Base-by-base conservation (phyloP, 2,888 invertebrate species). In the Noctua fimbriata region DNA sequence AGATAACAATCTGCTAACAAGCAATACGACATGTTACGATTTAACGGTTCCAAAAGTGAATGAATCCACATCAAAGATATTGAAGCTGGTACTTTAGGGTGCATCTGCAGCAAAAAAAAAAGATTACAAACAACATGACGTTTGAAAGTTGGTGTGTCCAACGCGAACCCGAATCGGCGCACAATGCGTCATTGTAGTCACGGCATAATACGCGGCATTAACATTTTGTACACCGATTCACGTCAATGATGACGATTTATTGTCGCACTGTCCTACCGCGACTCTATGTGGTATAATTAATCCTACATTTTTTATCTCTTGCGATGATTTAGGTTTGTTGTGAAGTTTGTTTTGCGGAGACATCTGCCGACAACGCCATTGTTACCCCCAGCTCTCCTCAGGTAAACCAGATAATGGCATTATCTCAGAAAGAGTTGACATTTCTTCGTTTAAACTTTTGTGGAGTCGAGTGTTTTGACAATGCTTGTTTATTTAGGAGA, bases 211-310 rank as follows among this genome's bases (percentile, higher is more conserved):
- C 94, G 92, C 94, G 92, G 96, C 93, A 96, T 96, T 96, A 96
- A 95, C 95, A 95, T 96, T 95, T 95, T 94, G 95, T 95, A 95
- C 95, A 93, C 92, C 94, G 94, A 94, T 95, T 94, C 95, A 95
- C 93, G 96, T 96, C 96, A 95, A 94, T 96, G 95, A 96, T 95
- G 95, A 96, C 95, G 93, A 97, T 96, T 96, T 96, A 97, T 96
- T 95, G 95, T 95, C 93, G 91, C 91, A 89, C 92, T 83, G 83
- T 83, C 70, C 65, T 78, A 91, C 92, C 91, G 90, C 91, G 91
- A 88, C 92, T 93, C 92, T 93, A 92, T 94, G 92, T 91, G 89
- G 90, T 94, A 93, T 94, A 94, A 94, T 94, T 94, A 93, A 93
- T 94, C 92, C 93, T 86, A 90, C 88, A 89, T 94, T 95, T 95